Conservation (phyloP, 2,888 invertebrate species). For the Lottia scabra region DNA sequence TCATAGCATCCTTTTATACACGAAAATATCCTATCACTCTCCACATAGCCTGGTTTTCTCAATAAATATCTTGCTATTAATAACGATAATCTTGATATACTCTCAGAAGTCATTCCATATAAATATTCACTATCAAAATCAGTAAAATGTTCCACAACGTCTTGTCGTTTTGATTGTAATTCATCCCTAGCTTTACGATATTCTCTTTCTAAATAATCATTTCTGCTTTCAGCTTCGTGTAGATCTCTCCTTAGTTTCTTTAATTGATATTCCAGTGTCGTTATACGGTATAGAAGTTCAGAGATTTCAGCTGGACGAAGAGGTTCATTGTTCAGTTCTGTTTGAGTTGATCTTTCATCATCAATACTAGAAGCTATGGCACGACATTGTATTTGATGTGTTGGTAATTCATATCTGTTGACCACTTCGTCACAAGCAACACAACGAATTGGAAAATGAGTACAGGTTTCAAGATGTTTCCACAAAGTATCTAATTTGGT, state of each 20-base stretch:
- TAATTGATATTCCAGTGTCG: conserved; percentile 56
- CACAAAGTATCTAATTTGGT: conserved; percentile 50
- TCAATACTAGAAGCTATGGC: conserved; percentile 71
- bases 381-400: conserved; percentile 60
- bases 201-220: conserved; percentile 54
- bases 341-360: conserved; percentile 30
- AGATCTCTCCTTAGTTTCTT: conserved; percentile 55
- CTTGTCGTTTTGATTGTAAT: conserved; percentile 45
- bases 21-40: conserved; percentile 53
- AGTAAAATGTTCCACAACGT: conserved; percentile 45
- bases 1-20: conserved; percentile 58
- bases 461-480: conserved; percentile 51
- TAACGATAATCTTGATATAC: conserved; percentile 55
- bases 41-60: conserved; percentile 55
- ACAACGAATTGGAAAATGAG: conserved; percentile 55
- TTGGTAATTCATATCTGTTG: conserved; percentile 48
- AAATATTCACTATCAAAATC: conserved; percentile 58
- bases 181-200: conserved; percentile 51
- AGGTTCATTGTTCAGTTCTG: conserved; percentile 29
- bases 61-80: conserved; percentile 54
- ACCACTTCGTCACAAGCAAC: conserved; percentile 55
- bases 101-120: conserved; percentile 56
- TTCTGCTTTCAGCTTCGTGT: conserved; percentile 55
- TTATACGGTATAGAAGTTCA: conserved; percentile 52
- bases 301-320: conserved; percentile 41